Conservation (phyloP, 2,113 vertebrate genomes). For the Marmota monax region DNA sequence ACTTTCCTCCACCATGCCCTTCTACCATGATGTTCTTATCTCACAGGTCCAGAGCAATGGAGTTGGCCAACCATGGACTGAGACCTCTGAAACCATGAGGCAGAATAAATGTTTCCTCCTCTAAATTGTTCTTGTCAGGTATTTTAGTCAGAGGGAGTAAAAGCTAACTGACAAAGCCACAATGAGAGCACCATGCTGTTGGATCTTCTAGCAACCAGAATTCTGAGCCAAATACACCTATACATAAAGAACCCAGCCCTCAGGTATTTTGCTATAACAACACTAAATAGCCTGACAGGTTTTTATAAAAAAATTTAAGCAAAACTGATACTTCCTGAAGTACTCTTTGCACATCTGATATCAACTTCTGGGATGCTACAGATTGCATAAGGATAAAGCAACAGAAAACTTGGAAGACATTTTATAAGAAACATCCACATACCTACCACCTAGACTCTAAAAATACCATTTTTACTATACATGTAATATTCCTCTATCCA, state of each 20-base stretch:
- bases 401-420: conserved; percentile 3
- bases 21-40: too few species aligned
- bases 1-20: too few species aligned
- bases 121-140: too few species aligned
- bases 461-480: not conserved
- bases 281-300: not conserved
- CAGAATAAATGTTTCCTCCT: too few species aligned
- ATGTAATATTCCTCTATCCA: not conserved
- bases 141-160: too few species aligned
- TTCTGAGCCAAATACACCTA: too few species aligned
- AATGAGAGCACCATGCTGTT: too few species aligned
- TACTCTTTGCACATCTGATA: conserved; percentile 33
- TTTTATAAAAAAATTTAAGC: conserved; percentile 36
- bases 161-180: too few species aligned
- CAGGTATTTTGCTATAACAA: not conserved
- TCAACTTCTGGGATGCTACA: not conserved
- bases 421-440: not conserved
- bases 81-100: too few species aligned
- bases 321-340: not conserved
- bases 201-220: not conserved
- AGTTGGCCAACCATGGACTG: too few species aligned
- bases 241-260: not conserved
- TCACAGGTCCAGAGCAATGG: too few species aligned
- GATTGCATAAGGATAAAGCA: not conserved
- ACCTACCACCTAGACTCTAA: not conserved